Base-by-base conservation (phyloP, 2,888 invertebrate species). In the Siphlonurus alternatus region DNA sequence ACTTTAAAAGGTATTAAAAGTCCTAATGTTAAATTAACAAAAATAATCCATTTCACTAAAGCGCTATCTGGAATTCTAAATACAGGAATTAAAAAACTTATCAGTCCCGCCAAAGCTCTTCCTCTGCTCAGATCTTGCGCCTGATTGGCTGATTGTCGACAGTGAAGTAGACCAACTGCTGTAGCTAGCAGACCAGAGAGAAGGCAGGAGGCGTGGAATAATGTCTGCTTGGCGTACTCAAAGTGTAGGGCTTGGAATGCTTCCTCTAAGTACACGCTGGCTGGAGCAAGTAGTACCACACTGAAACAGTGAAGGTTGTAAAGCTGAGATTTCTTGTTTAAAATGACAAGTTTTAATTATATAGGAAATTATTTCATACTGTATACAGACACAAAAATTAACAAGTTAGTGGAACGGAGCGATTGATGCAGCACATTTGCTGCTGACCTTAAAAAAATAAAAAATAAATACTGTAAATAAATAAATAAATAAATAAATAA, bases 201-300 rank as follows among this genome's bases (percentile, higher is more conserved):
- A 23, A 70, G 63, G 54, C 71, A 72, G 7, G 70, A 70, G 2
- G 67, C 64, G 60, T 69, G 68, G 66, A 72, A 72, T 56, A 69
- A 67, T 22, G 69, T 65, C 23, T 70, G 70, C 15, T 67, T 64
- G 0, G 67, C 68, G 65, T 70, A 68, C n/a, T 70, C 70, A 62
- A 71, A 71, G 19, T 69, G 68, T 7, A 71, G 68, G 15, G 70
- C 71, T 18, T 69, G 68, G 66, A 71, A 71, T 3, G 71, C 71
- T 66, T 71, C 72, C 59, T 71, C 71, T 66, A 72, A 66, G 65
- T 71, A 71, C 24, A 72, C 64, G 24, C 70, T 70, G 15, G 70
- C 68, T 5, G 72, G 72, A 19, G 71, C 71, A 62, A 72, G 66
- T 18, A 71, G 67, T 5, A 72, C 64, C 23, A 72, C 70, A 62